Base-by-base conservation (phyloP, 2,888 invertebrate species). In the Xanthia icteritia region DNA sequence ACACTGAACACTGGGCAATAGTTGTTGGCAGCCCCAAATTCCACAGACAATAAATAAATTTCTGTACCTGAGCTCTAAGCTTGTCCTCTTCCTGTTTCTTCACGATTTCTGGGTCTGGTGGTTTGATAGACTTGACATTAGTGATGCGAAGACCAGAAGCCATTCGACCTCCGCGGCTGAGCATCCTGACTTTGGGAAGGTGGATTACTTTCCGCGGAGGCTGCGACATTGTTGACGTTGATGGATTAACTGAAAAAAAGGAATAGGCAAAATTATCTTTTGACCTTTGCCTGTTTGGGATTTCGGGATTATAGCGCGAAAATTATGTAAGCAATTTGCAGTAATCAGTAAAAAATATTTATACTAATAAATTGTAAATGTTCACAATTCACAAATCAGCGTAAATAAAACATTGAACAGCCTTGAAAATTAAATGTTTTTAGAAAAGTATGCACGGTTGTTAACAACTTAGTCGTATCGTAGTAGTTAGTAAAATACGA, bases 181-280 rank as follows among this genome's bases (percentile, higher is more conserved):
- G 89, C 95, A 96, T 95, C 79, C 95, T 90, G 54, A 96, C 92
- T 83, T 95, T 95, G 0, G 96, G 94, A 27, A 95, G 89, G 81
- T 95, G 96, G 45, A 95, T 90, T 31, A 95, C 86, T 81, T 95
- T 95, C 2, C 92, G 91, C 0, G 93, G 93, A 13, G 91, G 92
- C 17, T 90, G 91, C 13, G 94, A 90, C 93, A 95, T 94, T 73
- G 72, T 86, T 15, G 80, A 64, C 11, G 85, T 64, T 45, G 87
- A 76, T 8, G 84, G 73, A 77, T 94, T 92, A 93, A 94, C 95
- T 95, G 92, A 42, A 93, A 92, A 72, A 84, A 77, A 75, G 60
- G 23, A 36, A 36, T 13, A 51, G 23, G 27, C 31, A 31, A 27
- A 78, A 68, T 70, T 0, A 58, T 56, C 63, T 68, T 70, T 31